These are phyloP conservation scores for Agonopterix arenella DNA, from an alignment of 2,888 invertebrate genomes.

Conservation along the genomic window DNA sequence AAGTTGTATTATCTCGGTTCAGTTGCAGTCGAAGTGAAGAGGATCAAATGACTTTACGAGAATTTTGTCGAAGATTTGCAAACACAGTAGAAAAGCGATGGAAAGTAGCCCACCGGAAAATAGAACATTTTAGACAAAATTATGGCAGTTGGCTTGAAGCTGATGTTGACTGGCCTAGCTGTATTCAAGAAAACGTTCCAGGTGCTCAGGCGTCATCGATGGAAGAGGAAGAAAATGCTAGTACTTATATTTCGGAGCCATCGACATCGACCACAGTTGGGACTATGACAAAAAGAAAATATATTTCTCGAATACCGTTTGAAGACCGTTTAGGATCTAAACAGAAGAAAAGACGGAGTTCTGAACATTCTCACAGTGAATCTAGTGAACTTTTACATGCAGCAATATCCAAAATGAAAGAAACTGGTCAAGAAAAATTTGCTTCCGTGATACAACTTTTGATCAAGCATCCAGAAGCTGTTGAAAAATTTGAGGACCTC, in stretches of 20 bases:
- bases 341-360: constrained; percentile 1
- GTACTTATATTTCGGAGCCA: background rate
- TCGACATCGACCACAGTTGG: constrained; percentile 2
- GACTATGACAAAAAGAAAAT: constrained; percentile 1
- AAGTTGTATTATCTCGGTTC: background rate
- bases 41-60: background rate
- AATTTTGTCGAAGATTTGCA: constrained; percentile 5
- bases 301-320: background rate
- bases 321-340: constrained; percentile 1
- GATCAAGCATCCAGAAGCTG: constrained; percentile 5
- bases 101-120: background rate
- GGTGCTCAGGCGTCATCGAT: background rate
- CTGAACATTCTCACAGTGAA: background rate
- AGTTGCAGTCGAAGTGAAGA: background rate
- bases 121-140: background rate
- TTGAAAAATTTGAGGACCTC: background rate
- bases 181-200: background rate
- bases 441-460: constrained; percentile 5
- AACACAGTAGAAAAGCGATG: background rate
- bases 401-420: constrained; percentile 3
- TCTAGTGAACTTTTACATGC: constrained; percentile 1
- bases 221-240: background rate
- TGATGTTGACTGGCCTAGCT: constrained; percentile 3
- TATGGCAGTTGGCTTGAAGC: constrained; percentile 2
- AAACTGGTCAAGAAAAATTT: constrained; percentile 2